Percentiles rank a stretch among this genome's conserved stretches.
Evolutionary conservation across 2,113 vertebrate genomes (phyloP).

Genomic region (Plectropomus leopardus): DNA sequence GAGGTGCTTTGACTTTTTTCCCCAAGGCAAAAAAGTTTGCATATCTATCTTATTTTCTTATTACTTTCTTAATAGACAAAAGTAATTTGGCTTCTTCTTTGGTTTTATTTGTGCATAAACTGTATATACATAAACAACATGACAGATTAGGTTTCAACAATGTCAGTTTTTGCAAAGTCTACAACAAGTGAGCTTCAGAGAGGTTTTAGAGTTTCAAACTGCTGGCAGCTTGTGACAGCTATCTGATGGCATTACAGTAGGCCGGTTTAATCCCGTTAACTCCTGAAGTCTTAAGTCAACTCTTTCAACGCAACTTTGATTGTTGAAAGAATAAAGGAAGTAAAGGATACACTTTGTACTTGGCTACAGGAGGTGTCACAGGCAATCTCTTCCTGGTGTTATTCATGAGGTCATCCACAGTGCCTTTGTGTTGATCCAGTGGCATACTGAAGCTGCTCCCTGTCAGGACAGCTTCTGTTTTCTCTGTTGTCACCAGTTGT

Average conservation of each 20-base stretch:
- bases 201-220: not conserved
- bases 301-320: not conserved
- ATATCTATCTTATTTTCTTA: not conserved
- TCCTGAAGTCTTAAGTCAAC: slow-evolving; percentile 6
- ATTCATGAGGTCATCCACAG: not conserved
- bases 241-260: not conserved
- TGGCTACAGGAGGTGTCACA: slow-evolving; percentile 14
- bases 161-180: not conserved
- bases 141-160: not conserved
- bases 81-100: not conserved
- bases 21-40: not conserved
- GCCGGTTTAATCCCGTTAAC: slow-evolving; percentile 4
- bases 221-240: slow-evolving; percentile 10
- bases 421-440: slow-evolving; percentile 26
- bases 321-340: not conserved
- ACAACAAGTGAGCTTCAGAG: not conserved
- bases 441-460: not conserved
- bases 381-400: not conserved
- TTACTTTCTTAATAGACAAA: no score
- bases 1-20: no score
- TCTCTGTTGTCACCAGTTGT: not conserved
- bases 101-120: not conserved
- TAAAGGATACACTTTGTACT: not conserved
- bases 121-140: not conserved
- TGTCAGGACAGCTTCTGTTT: slow-evolving; percentile 6